Percentiles rank a stretch among this genome's conserved stretches.
phyloP scores from a whole-genome alignment of 1,140 invertebrate genomes.

The Phymastichus coffea region DNA sequence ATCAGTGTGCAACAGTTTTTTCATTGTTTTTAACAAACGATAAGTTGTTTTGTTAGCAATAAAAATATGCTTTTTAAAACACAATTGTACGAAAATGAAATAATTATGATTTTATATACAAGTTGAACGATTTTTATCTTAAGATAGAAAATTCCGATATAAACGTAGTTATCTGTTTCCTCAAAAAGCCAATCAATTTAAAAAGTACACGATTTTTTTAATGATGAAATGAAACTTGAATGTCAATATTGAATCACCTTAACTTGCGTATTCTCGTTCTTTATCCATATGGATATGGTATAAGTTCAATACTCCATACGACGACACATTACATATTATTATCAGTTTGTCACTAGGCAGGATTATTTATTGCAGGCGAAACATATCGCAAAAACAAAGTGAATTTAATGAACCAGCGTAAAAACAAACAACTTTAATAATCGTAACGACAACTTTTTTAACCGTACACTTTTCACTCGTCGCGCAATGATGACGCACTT shows the following conservation, averaged over 20 bases:
- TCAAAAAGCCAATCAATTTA: too few relatives aligned
- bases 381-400: slow-evolving; percentile 6
- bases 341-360: background rate
- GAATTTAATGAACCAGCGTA: background rate
- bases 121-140: background rate
- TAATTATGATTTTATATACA: too few relatives aligned
- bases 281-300: slow-evolving; percentile 12
- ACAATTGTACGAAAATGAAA: too few relatives aligned
- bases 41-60: background rate
- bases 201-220: slow-evolving; percentile 4
- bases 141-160: too few relatives aligned
- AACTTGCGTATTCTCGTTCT: background rate
- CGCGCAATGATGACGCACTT: slow-evolving; percentile 15
- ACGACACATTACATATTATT: background rate
- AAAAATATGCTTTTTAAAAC: background rate
- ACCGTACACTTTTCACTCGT: background rate
- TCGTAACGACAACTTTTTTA: too few relatives aligned
- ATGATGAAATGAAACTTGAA: background rate
- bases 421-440: too few relatives aligned
- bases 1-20: too few relatives aligned
- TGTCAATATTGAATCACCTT: background rate
- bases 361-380: background rate
- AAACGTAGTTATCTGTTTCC: too few relatives aligned
- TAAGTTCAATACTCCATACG: background rate
- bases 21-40: too few relatives aligned